phyloP scores from a whole-genome alignment of 2,113 vertebrate species.

The Calidris pygmaea region DNA sequence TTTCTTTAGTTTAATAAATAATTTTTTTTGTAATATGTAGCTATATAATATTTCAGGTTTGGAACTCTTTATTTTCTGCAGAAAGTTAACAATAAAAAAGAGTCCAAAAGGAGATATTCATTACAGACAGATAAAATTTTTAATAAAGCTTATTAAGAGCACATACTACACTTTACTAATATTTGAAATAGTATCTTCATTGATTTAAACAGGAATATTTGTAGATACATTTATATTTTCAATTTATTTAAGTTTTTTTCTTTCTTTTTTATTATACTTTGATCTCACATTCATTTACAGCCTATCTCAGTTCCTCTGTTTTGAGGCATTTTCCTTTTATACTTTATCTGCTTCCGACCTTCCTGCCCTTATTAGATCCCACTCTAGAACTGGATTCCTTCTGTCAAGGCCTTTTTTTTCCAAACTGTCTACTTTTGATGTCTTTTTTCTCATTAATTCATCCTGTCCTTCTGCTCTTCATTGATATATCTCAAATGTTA shows the following conservation, averaged over 20 bases:
- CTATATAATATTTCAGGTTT: neutral
- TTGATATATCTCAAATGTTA: neutral
- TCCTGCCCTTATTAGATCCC: neutral
- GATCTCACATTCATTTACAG: neutral
- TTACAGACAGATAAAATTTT: neutral
- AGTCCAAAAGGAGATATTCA: neutral
- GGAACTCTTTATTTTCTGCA: neutral
- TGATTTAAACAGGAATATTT: neutral
- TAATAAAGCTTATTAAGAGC: neutral
- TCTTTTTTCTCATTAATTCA: neutral
- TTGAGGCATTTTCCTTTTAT: neutral
- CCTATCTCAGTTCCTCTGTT: neutral
- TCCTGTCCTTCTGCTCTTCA: neutral
- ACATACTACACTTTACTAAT: neutral
- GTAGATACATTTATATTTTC: neutral
- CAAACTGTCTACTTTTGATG: neutral
- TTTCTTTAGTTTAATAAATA: neutral
- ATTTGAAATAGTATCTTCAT: neutral
- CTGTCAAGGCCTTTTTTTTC: neutral
- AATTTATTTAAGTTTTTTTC: neutral
- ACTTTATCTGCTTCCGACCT: neutral
- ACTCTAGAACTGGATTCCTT: rapidly evolving
- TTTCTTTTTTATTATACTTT: neutral
- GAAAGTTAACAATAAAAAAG: neutral
- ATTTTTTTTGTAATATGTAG: neutral